phyloP scores from a whole-genome alignment of 1,140 invertebrate genomes.

The Mercenaria mercenaria region DNA sequence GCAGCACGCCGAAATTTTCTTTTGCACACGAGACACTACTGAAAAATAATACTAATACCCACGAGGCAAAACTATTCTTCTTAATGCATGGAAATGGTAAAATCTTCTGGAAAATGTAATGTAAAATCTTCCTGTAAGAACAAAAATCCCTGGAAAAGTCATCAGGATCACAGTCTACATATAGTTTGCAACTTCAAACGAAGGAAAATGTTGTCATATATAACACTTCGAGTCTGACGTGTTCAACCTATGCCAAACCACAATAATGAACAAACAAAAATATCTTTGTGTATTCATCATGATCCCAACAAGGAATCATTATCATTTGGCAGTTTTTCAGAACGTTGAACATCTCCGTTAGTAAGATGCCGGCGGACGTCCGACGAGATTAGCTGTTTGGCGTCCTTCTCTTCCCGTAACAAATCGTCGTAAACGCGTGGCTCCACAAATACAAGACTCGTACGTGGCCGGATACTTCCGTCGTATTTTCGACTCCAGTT shows the following conservation, averaged over 20 bases:
- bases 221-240: neutral
- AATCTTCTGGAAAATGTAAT: too few relatives aligned
- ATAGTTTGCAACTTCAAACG: neutral
- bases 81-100: too few relatives aligned
- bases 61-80: too few relatives aligned
- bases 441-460: conserved; percentile 63
- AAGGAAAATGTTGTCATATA: neutral
- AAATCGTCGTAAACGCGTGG: conserved; percentile 61
- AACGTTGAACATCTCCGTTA: conserved; percentile 40
- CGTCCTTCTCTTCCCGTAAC: conserved; percentile 60
- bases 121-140: too few relatives aligned
- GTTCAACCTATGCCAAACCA: too few relatives aligned
- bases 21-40: too few relatives aligned
- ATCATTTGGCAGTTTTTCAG: conserved; percentile 1
- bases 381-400: conserved; percentile 48
- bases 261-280: too few relatives aligned
- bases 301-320: conserved; percentile 5
- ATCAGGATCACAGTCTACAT: neutral
- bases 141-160: too few relatives aligned
- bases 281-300: neutral
- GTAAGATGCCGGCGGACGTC: conserved; percentile 49
- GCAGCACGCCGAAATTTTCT: too few relatives aligned
- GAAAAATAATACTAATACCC: too few relatives aligned
- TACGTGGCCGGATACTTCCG: conserved; percentile 58
- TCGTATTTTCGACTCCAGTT: conserved; percentile 66